Evolutionary conservation across 2,113 vertebrate genomes (phyloP).

Genomic region (Cyprinus carpio): DNA sequence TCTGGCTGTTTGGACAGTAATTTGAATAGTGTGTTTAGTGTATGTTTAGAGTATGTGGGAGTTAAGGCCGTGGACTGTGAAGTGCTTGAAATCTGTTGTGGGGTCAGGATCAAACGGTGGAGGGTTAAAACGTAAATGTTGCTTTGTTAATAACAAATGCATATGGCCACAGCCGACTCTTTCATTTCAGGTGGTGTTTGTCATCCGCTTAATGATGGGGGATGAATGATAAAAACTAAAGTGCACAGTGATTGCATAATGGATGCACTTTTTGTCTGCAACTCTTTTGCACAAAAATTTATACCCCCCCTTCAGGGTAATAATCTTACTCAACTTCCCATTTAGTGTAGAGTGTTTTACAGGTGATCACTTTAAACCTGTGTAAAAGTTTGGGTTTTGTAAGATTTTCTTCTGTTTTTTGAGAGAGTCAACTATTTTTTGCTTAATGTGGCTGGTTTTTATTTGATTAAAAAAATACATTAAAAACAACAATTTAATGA

Average conservation of each 20-base stretch:
- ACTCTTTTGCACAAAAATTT: background rate
- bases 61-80: constrained; percentile 14
- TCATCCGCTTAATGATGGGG: background rate
- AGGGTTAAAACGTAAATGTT: background rate
- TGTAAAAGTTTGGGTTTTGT: background rate
- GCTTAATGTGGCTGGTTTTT: no score
- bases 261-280: constrained; percentile 15
- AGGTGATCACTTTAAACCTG: background rate
- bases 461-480: no score
- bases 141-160: constrained; percentile 38
- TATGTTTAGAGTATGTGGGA: background rate
- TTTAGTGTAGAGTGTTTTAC: background rate
- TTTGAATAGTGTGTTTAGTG: constrained; percentile 17
- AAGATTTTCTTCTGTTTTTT: no score
- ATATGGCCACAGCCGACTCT: constrained; percentile 7
- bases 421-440: no score
- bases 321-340: background rate
- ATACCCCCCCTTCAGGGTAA: constrained; percentile 22
- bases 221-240: constrained; percentile 37
- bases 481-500: no score
- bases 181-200: constrained; percentile 43
- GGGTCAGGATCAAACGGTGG: constrained; percentile 40
- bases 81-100: constrained; percentile 39
- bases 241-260: constrained; percentile 39
- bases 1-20: background rate